These are phyloP conservation scores for Colletes collaris DNA, from an alignment of 2,888 invertebrate species.

Conservation along the genomic window DNA sequence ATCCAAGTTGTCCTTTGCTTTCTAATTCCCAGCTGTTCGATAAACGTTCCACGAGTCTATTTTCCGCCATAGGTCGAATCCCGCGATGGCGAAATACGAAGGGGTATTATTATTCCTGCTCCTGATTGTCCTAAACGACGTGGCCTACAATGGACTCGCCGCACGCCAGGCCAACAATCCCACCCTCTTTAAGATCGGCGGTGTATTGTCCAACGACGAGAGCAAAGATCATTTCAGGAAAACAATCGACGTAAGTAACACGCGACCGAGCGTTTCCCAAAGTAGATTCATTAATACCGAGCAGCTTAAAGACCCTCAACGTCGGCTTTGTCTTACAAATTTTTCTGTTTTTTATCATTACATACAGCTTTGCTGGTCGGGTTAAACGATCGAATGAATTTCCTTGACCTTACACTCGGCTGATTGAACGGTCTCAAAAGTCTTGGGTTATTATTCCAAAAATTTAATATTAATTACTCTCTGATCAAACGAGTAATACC, in stretches of 20 bases:
- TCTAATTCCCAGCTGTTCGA: not conserved
- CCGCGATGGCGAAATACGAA: conserved; percentile 46
- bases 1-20: no score
- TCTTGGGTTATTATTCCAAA: no score
- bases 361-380: no score
- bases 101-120: conserved; percentile 45
- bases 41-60: not conserved
- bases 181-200: conserved; percentile 93
- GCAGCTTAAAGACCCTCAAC: no score
- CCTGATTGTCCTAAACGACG: conserved; percentile 53
- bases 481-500: no score
- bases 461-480: no score
- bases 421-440: no score
- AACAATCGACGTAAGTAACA: conserved; percentile 90
- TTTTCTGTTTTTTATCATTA: no score
- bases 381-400: not conserved
- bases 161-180: conserved; percentile 84
- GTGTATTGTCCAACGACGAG: conserved; percentile 93
- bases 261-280: not conserved
- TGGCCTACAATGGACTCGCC: conserved; percentile 43
- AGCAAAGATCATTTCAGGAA: conserved; percentile 92
- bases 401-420: not conserved
- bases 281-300: not conserved
- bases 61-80: conserved; percentile 13
- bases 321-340: no score